Conservation (phyloP, 1,140 invertebrate genomes). For the Papilio helenus region DNA sequence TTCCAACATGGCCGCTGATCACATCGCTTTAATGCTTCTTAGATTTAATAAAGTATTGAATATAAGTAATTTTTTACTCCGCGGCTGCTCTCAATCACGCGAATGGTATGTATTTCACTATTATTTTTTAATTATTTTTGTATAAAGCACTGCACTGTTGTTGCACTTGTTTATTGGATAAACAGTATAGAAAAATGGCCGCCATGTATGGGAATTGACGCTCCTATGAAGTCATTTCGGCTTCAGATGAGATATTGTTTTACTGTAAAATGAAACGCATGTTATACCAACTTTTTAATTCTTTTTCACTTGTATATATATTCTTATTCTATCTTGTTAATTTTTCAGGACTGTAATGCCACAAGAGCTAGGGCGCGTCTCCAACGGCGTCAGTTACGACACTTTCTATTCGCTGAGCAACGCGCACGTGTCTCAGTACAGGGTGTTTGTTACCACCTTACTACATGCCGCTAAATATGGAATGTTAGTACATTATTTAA, state of each 20-base stretch:
- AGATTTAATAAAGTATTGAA: constrained; percentile 62
- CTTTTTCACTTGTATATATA: no score
- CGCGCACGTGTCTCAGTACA: constrained; percentile 49
- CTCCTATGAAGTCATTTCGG: no score
- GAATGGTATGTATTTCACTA: constrained; percentile 58
- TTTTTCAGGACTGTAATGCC: constrained; percentile 63
- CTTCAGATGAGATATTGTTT: no score
- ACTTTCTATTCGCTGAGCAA: constrained; percentile 56
- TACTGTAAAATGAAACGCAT: no score
- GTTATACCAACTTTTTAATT: no score
- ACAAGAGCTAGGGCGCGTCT: constrained; percentile 53
- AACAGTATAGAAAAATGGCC: no score
- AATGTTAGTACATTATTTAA: constrained; percentile 53
- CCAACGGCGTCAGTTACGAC: constrained; percentile 64
- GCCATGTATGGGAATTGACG: no score
- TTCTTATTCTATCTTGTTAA: no score
- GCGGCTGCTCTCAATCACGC: constrained; percentile 65
- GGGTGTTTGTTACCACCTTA: constrained; percentile 71
- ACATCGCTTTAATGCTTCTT: constrained; percentile 66
- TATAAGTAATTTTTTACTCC: constrained; percentile 60
- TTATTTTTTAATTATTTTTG: background rate
- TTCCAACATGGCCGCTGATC: constrained; percentile 77
- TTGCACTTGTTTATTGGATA: no score
- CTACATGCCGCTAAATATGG: constrained; percentile 71
- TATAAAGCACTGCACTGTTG: no score